A percentile compares a stretch with the other conserved stretches of the same genome.
phyloP scores from a whole-genome alignment of 2,113 vertebrate species.

The Tachycineta bicolor region DNA sequence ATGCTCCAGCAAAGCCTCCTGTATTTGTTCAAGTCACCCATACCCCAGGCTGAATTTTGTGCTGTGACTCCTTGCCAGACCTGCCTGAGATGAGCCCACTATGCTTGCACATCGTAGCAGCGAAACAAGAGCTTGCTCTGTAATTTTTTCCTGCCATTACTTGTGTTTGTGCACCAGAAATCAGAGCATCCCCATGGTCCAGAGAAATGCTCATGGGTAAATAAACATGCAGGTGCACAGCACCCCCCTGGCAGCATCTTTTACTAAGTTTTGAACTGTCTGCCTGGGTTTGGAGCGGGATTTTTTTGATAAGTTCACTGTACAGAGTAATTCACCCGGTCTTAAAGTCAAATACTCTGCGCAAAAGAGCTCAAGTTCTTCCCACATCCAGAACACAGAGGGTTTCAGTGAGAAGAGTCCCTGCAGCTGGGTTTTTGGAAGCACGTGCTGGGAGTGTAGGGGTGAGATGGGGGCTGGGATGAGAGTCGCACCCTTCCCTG shows the following conservation, averaged over 20 bases:
- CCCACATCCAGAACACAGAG: accelerated
- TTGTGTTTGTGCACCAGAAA: neutral
- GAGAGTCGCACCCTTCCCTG: neutral
- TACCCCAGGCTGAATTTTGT: neutral
- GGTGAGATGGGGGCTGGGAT: neutral
- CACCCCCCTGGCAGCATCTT: neutral
- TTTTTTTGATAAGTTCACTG: neutral
- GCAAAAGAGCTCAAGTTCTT: neutral
- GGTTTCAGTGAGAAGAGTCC: neutral
- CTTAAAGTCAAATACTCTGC: neutral
- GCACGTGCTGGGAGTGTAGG: accelerated
- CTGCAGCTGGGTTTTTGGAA: neutral
- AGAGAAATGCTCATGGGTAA: neutral
- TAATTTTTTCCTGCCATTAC: neutral
- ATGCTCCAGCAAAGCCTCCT: neutral
- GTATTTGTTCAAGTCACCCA: neutral
- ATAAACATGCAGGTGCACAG: neutral
- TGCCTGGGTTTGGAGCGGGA: neutral
- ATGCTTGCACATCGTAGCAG: accelerated
- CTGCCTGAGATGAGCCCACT: neutral
- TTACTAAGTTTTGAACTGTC: neutral
- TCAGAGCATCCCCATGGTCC: neutral
- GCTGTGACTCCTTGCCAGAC: neutral
- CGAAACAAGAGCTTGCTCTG: accelerated
- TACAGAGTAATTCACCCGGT: neutral